phyloP scores from a whole-genome alignment of 2,888 invertebrate species.

The Bombylius major region DNA sequence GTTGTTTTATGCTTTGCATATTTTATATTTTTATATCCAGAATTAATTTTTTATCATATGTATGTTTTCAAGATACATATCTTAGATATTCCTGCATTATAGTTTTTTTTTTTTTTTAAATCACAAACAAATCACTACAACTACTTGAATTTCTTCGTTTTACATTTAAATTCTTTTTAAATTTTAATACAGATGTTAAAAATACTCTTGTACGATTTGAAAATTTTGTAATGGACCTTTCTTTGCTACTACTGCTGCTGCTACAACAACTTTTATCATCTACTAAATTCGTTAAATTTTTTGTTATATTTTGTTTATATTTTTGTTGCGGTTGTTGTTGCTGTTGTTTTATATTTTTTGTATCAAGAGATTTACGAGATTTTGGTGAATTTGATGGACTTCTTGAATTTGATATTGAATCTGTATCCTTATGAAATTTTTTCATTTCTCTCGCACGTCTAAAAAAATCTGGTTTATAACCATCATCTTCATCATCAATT shows the following conservation, averaged over 20 bases:
- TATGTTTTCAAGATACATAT: background rate
- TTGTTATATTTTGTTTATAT: conserved; percentile 9
- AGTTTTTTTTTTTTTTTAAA: conserved; percentile 19
- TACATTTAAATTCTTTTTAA: conserved; percentile 30
- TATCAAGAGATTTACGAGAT: conserved; percentile 20
- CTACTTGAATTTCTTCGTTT: conserved; percentile 31
- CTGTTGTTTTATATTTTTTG: background rate
- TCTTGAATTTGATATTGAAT: conserved; percentile 12
- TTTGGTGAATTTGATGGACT: conserved; percentile 20
- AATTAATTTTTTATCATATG: no score
- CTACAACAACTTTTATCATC: background rate
- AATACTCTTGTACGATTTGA: conserved; percentile 33
- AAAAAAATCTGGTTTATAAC: conserved; percentile 1
- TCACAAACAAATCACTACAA: conserved; percentile 35
- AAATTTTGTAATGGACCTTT: conserved; percentile 29
- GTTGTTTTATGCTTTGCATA: background rate
- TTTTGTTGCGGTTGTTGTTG: background rate
- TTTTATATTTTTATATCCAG: background rate
- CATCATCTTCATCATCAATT: conserved; percentile 33
- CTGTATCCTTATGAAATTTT: conserved; percentile 5
- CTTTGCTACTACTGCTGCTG: background rate
- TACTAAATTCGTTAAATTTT: conserved; percentile 17
- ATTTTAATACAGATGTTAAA: conserved; percentile 31
- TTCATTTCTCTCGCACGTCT: conserved; percentile 3
- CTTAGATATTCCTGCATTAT: background rate